Conservation (phyloP, 2,797 vertebrate genomes). For the Sebastes vulpes region DNA sequence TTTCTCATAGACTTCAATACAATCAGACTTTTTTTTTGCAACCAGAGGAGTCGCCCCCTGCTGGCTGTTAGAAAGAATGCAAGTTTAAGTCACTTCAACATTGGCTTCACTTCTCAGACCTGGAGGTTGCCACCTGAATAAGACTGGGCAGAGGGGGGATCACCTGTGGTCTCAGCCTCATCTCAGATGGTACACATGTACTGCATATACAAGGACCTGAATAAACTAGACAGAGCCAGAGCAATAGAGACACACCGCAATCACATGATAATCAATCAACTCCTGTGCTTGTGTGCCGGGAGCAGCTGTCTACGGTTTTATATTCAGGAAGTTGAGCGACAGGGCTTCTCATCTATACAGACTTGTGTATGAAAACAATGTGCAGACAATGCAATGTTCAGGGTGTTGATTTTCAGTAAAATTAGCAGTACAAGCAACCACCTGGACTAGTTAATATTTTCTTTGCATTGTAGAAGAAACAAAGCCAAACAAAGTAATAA, state of each 20-base stretch:
- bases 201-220: not conserved
- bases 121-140: too few species aligned
- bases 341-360: not conserved
- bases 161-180: not conserved
- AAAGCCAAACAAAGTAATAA: not conserved
- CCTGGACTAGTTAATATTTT: not conserved
- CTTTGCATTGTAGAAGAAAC: not conserved
- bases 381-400: not conserved
- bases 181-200: not conserved
- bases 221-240: not conserved
- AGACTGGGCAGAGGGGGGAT: not conserved
- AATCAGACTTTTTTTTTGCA: too few species aligned
- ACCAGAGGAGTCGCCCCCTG: too few species aligned
- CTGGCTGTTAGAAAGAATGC: too few species aligned
- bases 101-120: too few species aligned
- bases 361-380: not conserved
- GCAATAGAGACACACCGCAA: not conserved
- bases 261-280: not conserved
- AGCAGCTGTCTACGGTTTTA: not conserved
- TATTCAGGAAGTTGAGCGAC: not conserved
- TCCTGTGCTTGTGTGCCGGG: not conserved
- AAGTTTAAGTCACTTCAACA: too few species aligned
- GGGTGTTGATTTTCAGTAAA: accelerated
- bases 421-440: not conserved
- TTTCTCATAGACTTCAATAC: too few species aligned